phyloP scores from a whole-genome alignment of 2,888 invertebrate species.

The Lordiphosa fenestrarum region DNA sequence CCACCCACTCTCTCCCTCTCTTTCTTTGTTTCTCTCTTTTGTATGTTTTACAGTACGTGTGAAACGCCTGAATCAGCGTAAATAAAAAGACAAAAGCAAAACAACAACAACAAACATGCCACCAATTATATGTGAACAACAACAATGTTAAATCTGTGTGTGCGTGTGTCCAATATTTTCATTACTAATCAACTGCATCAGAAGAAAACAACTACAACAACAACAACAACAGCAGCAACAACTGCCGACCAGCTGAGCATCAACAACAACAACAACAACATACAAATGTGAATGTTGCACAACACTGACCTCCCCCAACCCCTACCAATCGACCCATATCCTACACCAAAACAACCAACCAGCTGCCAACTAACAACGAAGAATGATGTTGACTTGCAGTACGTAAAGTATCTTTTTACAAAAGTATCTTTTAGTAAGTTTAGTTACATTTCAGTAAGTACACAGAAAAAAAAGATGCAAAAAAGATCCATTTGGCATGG shows the following conservation, averaged over 20 bases:
- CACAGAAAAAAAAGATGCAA: too few relatives aligned
- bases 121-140: slow-evolving; percentile 37
- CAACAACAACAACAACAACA: slow-evolving; percentile 27
- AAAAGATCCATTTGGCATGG: too few relatives aligned
- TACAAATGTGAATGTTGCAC: slow-evolving; percentile 22
- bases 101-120: slow-evolving; percentile 41
- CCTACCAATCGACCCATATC: slow-evolving; percentile 43
- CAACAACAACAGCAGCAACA: slow-evolving; percentile 11
- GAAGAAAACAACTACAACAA: slow-evolving; percentile 38
- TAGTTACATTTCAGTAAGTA: too few relatives aligned
- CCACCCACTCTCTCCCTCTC: slow-evolving; percentile 20
- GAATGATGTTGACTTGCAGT: slow-evolving; percentile 67
- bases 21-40: slow-evolving; percentile 42
- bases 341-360: slow-evolving; percentile 38
- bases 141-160: slow-evolving; percentile 44
- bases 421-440: too few relatives aligned
- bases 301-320: slow-evolving; percentile 9
- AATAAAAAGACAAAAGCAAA: slow-evolving; percentile 69
- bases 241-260: slow-evolving; percentile 27
- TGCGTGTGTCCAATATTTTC: slow-evolving; percentile 45
- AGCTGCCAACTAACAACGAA: slow-evolving; percentile 69
- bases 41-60: slow-evolving; percentile 90
- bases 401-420: slow-evolving; percentile 53
- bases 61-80: slow-evolving; percentile 91
- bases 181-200: slow-evolving; percentile 41